A percentile compares a stretch with the other conserved stretches of the same genome.
Conservation (phyloP, 2,113 vertebrate species). For the Erinaceus europaeus region DNA sequence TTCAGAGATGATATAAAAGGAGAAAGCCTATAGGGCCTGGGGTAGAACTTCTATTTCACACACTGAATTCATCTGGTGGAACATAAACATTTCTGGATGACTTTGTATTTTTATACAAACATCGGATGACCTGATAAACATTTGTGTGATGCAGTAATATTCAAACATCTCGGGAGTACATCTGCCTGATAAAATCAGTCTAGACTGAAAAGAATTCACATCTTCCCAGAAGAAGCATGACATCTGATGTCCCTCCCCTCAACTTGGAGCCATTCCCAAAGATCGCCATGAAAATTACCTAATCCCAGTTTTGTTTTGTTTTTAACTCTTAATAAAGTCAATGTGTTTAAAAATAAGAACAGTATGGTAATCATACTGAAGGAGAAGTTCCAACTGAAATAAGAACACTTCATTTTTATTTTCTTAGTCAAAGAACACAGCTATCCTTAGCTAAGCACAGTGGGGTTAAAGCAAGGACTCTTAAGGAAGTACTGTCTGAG, state of each 20-base stretch:
- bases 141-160: neutral
- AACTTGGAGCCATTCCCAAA: neutral
- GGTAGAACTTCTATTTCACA: neutral
- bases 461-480: neutral
- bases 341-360: neutral
- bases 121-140: conserved; percentile 39
- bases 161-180: neutral
- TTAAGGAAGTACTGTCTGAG: neutral
- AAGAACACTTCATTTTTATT: neutral
- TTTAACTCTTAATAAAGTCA: neutral
- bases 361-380: neutral
- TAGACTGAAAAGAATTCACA: neutral
- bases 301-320: neutral
- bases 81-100: conserved; percentile 46
- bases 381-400: neutral
- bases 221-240: neutral
- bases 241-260: neutral
- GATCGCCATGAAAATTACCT: neutral
- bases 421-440: neutral
- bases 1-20: neutral
- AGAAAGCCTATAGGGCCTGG: neutral
- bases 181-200: neutral
- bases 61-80: neutral
- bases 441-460: neutral
- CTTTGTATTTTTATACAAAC: conserved; percentile 57